Percentiles rank a stretch among this genome's conserved stretches.
Evolutionary conservation across 2,113 vertebrate species (phyloP).

Genomic region (Triplophysa tibetana): DNA sequence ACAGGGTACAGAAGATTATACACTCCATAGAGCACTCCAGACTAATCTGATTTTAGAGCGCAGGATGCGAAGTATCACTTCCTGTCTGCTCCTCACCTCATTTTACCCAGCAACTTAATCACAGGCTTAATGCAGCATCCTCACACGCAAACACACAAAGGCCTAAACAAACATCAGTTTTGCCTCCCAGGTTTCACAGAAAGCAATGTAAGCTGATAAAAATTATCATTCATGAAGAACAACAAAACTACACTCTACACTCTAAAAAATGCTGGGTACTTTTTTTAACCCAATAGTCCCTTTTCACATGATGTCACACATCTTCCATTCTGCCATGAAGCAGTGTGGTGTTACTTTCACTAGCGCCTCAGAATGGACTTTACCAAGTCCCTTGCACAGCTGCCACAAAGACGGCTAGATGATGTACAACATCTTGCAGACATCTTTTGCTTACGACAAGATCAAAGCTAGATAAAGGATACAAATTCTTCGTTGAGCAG

Average conservation of each 20-base stretch:
- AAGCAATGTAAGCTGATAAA: neutral
- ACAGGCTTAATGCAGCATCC: conserved; percentile 35
- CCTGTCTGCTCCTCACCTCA: conserved; percentile 32
- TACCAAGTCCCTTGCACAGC: too few relatives aligned
- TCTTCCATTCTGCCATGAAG: too few relatives aligned
- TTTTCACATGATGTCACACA: too few relatives aligned
- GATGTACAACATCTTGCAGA: too few relatives aligned
- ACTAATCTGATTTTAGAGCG: conserved; percentile 54
- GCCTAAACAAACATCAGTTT: conserved; percentile 7
- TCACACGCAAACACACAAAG: neutral
- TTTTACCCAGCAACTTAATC: conserved; percentile 44
- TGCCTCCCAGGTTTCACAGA: neutral
- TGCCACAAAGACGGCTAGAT: too few relatives aligned
- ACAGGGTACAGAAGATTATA: conserved; percentile 4
- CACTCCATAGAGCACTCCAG: neutral
- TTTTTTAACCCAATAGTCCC: too few relatives aligned
- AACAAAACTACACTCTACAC: neutral
- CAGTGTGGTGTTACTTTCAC: too few relatives aligned
- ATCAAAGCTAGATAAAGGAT: too few relatives aligned
- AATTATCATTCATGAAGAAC: conserved; percentile 19
- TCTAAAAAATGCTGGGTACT: neutral
- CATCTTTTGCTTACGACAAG: too few relatives aligned
- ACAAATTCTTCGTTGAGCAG: too few relatives aligned
- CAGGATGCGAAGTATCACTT: conserved; percentile 41
- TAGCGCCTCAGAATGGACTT: too few relatives aligned